phyloP scores from a whole-genome alignment of 2,797 vertebrate genomes.

The Pipistrellus nathusii region DNA sequence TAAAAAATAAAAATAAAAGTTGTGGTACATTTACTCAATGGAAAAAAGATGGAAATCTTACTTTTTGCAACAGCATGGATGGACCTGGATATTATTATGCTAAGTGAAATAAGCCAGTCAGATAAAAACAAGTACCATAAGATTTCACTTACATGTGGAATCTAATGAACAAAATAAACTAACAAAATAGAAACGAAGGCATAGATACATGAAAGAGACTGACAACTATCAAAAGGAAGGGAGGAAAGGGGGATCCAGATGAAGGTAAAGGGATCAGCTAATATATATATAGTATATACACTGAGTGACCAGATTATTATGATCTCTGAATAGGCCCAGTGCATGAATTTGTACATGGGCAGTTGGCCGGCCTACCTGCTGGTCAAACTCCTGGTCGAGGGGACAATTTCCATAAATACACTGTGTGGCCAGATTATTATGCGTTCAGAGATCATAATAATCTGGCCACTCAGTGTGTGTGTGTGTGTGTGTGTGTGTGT shows the following conservation, averaged over 20 bases:
- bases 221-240: not conserved
- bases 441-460: too few species aligned
- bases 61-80: not conserved
- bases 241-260: not conserved
- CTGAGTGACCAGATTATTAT: too few species aligned
- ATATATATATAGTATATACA: too few species aligned
- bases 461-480: too few species aligned
- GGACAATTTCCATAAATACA: too few species aligned
- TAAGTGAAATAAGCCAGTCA: not conserved
- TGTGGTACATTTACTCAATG: not conserved
- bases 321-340: too few species aligned
- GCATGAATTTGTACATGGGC: too few species aligned
- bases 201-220: not conserved
- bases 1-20: not conserved
- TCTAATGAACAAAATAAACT: not conserved
- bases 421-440: too few species aligned
- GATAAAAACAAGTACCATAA: not conserved
- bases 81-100: not conserved
- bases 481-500: too few species aligned
- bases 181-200: not conserved
- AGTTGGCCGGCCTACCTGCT: too few species aligned
- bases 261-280: not conserved
- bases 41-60: not conserved
- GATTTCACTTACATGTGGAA: not conserved
- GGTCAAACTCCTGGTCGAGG: too few species aligned